Base-by-base conservation (phyloP, 2,797 vertebrate species). In the Pangasius sanitwongsei region DNA sequence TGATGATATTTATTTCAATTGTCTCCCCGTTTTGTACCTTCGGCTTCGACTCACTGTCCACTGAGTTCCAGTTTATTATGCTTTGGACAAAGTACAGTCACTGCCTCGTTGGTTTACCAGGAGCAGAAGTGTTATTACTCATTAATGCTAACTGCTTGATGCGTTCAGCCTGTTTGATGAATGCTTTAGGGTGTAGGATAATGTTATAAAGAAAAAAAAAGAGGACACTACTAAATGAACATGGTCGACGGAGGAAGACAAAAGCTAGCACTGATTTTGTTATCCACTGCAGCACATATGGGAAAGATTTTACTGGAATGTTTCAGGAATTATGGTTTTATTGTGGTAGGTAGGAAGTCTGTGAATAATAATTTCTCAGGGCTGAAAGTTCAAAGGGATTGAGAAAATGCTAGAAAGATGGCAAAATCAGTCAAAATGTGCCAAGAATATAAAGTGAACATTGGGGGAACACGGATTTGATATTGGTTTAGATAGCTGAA, bases 31-130 rank as follows among this genome's bases (percentile, higher is more conserved):
- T 87, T 78, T 83, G 88, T 80, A 70, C 86, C 25, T 90, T 94
- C 57, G 57, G 70, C 83, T 87, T 92, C 50, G 84, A 87, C 83
- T 85, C 83, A 88, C 89, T 75, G 88, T 88, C 90, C 89, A 87
- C 57, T 89, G 92, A 91, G 91, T 57, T 89, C 89, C 88, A 90
- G 65, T 94, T 93, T 95, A 93, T 85, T 92, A 93, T 93, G 83
- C 89, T 77, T 53, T 65, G 15, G 55, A 77, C 4, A 37, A 61
- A 20, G 15, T 44, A 86, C 72, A 86, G 41, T 16, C 31, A 67
- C 25, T 34, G 80, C 77, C 61, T 53, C 80, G 89, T 88, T 91
- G 89, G 88, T 87, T 86, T 91, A 90, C 92, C 91, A 85, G 85
- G 16, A 3, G 84, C 87, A 90, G 31, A 67, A 87, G 81, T 69